These are phyloP conservation scores for Cathartes aura DNA, from an alignment of 2,113 vertebrate genomes.

Conservation along the genomic window DNA sequence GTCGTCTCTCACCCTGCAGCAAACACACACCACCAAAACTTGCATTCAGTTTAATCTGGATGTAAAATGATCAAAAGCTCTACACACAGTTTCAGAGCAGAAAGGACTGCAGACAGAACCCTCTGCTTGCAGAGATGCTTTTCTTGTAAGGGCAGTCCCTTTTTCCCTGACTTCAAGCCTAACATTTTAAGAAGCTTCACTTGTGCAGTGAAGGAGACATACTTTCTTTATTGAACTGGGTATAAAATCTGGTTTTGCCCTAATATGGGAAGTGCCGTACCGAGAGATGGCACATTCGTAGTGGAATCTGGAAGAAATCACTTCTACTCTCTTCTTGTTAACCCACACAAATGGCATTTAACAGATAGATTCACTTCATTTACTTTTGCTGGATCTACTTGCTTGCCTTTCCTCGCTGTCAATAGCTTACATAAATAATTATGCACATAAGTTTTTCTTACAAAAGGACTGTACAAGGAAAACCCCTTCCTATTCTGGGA, in stretches of 20 bases:
- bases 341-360: background rate
- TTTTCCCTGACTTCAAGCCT: background rate
- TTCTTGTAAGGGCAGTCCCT: background rate
- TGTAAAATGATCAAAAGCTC: background rate
- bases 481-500: background rate
- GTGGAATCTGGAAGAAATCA: background rate
- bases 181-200: background rate
- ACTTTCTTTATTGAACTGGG: background rate
- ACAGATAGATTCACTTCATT: too few species aligned
- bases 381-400: background rate
- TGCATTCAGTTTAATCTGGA: background rate
- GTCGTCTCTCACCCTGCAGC: background rate
- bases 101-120: background rate
- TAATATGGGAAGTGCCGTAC: background rate
- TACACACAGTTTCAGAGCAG: fast-evolving
- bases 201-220: background rate
- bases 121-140: background rate
- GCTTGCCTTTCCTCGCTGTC: background rate
- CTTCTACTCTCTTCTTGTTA: background rate
- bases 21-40: background rate
- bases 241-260: background rate
- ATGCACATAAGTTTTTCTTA: background rate
- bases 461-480: background rate
- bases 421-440: background rate
- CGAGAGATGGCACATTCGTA: fast-evolving